Evolutionary conservation across 2,888 invertebrate species (phyloP), one percentile per base, ranked within the genome.

Genomic region (Sinohyriopsis cumingii): DNA sequence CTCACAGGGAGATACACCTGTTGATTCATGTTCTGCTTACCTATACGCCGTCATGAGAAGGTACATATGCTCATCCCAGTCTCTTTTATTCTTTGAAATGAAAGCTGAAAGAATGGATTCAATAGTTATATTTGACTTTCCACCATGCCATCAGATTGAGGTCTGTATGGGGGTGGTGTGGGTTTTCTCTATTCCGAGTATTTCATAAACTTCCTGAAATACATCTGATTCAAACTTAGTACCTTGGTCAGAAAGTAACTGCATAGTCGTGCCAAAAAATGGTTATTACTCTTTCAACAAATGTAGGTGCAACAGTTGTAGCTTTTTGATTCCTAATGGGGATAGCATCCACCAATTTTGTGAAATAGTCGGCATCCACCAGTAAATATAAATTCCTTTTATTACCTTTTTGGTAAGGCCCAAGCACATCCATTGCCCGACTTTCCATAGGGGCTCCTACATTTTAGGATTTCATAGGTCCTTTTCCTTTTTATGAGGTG

Each of bases 351-450:
- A 65, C 56, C 59, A 57, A 70, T 66, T n/a, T 73, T n/a, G 73
- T 70, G 59, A 75, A 75, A 63, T 70, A 68, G 53, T 73, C 67
- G n/a, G n/a, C n/a, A n/a, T 71, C n/a, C 18, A 72, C 3, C 3
- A 28, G 28, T 2, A 28, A 28, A 28, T 28, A 28, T 28, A 28
- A 28, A 28, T 28, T 28, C 28, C 28, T 3, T 28, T 28, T 28
- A 28, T 28, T 4, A 28, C 28, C 5, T 28, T 28, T 25, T 25
- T 1, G 25, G 1, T 3, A 25, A 25, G 25, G 25, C 4, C 4
- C 25, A 25, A 25, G 25, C 25, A 25, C 61, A 57, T 77, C 70
- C 25, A 67, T 22, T 6, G 68, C 61, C 19, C 75, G 28, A 25
- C 72, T 55, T 61, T 72, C 71, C 25, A 67, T 22, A 59, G 63